Evolutionary conservation across 1,140 invertebrate genomes (phyloP), one percentile per base, ranked within the genome.

Genomic region (Lethocerus indicus): DNA sequence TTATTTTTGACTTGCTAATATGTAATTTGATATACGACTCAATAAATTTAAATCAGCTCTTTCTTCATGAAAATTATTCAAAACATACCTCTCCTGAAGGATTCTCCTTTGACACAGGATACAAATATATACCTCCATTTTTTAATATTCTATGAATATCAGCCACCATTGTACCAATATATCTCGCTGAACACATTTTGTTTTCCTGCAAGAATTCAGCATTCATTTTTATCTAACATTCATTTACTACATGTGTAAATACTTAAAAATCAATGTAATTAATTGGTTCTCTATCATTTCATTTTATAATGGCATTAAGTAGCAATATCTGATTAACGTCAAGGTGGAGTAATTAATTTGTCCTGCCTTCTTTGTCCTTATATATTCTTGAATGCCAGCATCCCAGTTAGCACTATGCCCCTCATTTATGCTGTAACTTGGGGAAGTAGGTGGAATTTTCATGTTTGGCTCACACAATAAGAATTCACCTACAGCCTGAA

Each of bases 111-210:
- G 92, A 95, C 0, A 87, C 88, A 0, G 96, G 96, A 62, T 99
- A 99, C 70, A 98, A 81, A 61, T 98, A 99, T 55, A 99, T 97
- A 23, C 96, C 93, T 18, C 93, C 94, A 64, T 98, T 97, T 61
- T 94, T 93, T 24, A 98, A 77, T 1, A 93, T 98, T 59, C 94
- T 76, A 65, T 98, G 93, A 1, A 98, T 90, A 70, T 98, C 93
- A 14, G 93, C 91, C 1, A 98, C 96, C 96, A 99, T 99, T 3
- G 93, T 98, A 4, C 96, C 96, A 47, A 99, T 87, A 66, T 99
- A 99, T 41, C 96, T 74, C 1, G 87, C 88, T 29, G 83, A 87
- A 62, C 95, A 98, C 0, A 87, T 79, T 64, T 93, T 96, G 32
- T 90, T 90, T 49, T 67, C 73, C 71, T 78, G 58, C 25, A 63